Evolutionary conservation across 2,113 vertebrate species (phyloP).

Genomic region (Phrynosoma platyrhinos): DNA sequence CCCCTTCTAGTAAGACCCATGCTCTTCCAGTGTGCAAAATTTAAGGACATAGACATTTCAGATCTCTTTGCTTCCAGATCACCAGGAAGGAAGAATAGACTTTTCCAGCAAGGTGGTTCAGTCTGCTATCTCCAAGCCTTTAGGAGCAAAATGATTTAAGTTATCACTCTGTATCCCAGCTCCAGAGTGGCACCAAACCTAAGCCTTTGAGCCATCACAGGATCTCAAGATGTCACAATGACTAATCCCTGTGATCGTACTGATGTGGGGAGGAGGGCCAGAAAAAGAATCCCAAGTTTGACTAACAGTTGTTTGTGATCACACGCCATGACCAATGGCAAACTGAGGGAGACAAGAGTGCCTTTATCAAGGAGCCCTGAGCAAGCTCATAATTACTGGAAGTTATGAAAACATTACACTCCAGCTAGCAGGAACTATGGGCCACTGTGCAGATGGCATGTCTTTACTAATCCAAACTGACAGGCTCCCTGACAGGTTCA

Average conservation of each 20-base stretch:
- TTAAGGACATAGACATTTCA: not conserved
- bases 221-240: slow-evolving; percentile 3
- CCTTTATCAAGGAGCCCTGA: not conserved
- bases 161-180: not conserved
- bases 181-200: not conserved
- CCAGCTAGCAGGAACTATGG: slow-evolving; percentile 13
- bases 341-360: not conserved
- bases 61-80: not conserved
- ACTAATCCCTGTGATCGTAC: slow-evolving; percentile 4
- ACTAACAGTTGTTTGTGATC: not conserved
- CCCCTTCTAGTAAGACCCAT: not conserved
- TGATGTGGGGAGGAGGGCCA: not conserved
- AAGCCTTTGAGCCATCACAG: not conserved
- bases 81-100: not conserved
- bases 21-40: not conserved
- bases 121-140: slow-evolving; percentile 21
- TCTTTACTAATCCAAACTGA: not conserved
- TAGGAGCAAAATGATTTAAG: not conserved
- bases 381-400: not conserved
- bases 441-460: not conserved
- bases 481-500: fast-evolving
- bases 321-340: slow-evolving; percentile 2
- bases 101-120: not conserved
- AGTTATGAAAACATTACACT: slow-evolving; percentile 32
- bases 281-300: slow-evolving; percentile 10